Percentiles rank a stretch among this genome's conserved stretches.
phyloP scores from a whole-genome alignment of 2,113 vertebrate genomes.

The Petrocephalus microphthalmus region DNA sequence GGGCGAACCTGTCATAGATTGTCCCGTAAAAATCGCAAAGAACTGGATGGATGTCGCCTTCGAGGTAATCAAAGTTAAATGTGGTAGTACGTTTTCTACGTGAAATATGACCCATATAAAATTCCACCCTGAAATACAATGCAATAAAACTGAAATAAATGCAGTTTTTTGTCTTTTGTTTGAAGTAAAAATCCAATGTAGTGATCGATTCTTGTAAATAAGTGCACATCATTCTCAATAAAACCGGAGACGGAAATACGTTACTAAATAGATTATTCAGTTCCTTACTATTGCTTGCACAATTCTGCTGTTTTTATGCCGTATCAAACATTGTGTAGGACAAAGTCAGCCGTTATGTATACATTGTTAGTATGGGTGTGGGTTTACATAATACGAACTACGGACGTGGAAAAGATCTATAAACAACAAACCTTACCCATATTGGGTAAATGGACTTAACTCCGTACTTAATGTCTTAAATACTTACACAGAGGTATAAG shows the following conservation, averaged over 20 bases:
- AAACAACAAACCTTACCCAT: background rate
- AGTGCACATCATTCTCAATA: background rate
- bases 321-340: background rate
- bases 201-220: background rate
- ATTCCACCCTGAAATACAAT: background rate
- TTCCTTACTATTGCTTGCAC: background rate
- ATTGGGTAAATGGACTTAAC: constrained; percentile 18
- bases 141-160: background rate
- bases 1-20: background rate
- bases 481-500: background rate
- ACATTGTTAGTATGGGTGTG: background rate
- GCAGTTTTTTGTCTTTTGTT: background rate
- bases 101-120: background rate
- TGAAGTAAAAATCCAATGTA: no score
- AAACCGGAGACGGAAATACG: background rate
- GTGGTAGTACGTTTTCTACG: background rate
- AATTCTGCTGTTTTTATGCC: background rate
- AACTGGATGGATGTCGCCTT: background rate
- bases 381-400: background rate
- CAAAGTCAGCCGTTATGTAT: background rate
- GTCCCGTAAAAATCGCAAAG: background rate
- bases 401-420: background rate
- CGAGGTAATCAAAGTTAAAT: background rate
- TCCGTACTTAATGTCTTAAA: background rate
- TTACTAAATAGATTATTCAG: background rate